Base-by-base conservation (phyloP, 1,140 invertebrate genomes). In the Drosophila jambulina region DNA sequence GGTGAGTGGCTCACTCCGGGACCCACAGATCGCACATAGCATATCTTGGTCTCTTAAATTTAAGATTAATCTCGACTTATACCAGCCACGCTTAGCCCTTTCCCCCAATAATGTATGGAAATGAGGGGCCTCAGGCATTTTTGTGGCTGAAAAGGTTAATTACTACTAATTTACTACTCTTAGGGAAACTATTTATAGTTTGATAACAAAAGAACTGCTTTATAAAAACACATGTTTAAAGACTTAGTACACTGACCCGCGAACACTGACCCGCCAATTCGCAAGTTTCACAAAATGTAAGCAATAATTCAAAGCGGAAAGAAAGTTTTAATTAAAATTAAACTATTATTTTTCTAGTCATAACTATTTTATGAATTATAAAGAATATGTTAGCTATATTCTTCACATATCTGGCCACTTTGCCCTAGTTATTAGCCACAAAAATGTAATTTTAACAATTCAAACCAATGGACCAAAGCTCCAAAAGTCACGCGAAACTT, bases 1-100 rank as follows among this genome's bases (percentile, higher is more conserved):
- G 93, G 93, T 93, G 43, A 80, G 83, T 80, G 25, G 19, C 12
- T 17, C 13, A 2, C 8, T 19, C 3, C 8, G 27, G 46, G 13
- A 38, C 10, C 13, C n/a, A 38, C 17, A 7, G 27, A 51, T 13
- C 5, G 4, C 1, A 13, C n/a, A 32, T 6, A 19, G 5, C 46
- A 29, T 6, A 12, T 13, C 8, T 12, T 21, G 19, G 49, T 15
- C 27, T 15, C 27, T 53, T 13, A 21, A 32, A 34, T 4, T 19
- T 0, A 21, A 34, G 49, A 32, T 53, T 21, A 34, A 19, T 4
- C n/a, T 15, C 0, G 6, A n/a, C 17, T 48, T 48, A 2, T 21
- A 6, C 12, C 23, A 17, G 43, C 21, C 7, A 23, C 2, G 25
- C 46, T 51, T 51, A 51, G 17, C 23, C 23, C 45, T 48, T 48